These are phyloP conservation scores for Atractosteus spatula DNA, from an alignment of 2,113 vertebrate genomes.

Conservation along the genomic window DNA sequence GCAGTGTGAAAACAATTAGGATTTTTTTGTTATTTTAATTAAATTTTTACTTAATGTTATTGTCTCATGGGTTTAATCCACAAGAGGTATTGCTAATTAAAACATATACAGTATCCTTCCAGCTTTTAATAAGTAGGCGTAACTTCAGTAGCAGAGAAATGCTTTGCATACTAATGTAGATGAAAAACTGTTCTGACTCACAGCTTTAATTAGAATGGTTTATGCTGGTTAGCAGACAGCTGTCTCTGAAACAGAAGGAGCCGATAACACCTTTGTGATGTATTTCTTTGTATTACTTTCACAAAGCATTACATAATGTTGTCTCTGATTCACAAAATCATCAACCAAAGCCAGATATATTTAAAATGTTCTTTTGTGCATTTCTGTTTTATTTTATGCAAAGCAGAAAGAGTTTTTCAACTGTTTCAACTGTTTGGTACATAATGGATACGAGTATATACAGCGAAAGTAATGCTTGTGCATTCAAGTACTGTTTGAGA, in stretches of 20 bases:
- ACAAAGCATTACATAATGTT: too few relatives aligned
- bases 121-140: constrained; percentile 73
- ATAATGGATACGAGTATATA: too few relatives aligned
- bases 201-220: constrained; percentile 12
- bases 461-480: too few relatives aligned
- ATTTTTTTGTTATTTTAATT: constrained; percentile 87
- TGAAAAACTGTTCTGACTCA: background rate
- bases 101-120: constrained; percentile 73
- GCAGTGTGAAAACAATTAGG: constrained; percentile 83
- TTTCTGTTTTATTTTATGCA: background rate
- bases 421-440: too few relatives aligned
- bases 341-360: background rate
- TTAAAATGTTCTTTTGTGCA: background rate
- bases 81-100: constrained; percentile 87
- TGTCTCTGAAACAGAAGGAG: constrained; percentile 19
- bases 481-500: too few relatives aligned
- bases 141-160: constrained; percentile 46
- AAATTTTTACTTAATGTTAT: constrained; percentile 86
- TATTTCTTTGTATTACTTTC: too few relatives aligned
- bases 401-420: background rate
- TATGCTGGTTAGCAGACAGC: background rate
- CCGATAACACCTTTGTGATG: background rate
- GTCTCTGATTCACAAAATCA: too few relatives aligned
- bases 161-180: constrained; percentile 65
- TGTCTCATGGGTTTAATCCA: constrained; percentile 76